Conservation (phyloP, 2,888 invertebrate genomes). For the Drosophila bunnanda region DNA sequence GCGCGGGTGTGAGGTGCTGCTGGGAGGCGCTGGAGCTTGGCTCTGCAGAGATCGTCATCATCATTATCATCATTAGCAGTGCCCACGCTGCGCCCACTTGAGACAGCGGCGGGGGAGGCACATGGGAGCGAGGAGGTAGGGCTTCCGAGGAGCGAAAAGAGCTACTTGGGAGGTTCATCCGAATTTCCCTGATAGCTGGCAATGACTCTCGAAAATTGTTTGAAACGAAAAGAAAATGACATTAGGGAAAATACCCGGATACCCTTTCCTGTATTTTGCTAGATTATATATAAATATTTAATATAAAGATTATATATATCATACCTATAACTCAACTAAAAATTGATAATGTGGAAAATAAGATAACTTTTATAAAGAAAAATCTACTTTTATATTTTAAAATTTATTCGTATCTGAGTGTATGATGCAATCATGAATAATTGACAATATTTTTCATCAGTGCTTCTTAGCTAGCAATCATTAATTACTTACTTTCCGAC, state of each 20-base stretch:
- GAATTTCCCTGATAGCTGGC: constrained; percentile 52
- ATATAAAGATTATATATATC: neutral
- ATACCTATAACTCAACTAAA: too few relatives aligned
- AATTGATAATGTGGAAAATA: too few relatives aligned
- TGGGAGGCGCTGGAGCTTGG: constrained; percentile 61
- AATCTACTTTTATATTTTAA: too few relatives aligned
- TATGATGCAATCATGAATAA: too few relatives aligned
- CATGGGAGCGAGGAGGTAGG: neutral
- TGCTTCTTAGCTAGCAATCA: too few relatives aligned
- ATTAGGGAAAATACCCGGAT: constrained; percentile 4
- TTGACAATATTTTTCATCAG: too few relatives aligned
- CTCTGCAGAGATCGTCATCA: constrained; percentile 70
- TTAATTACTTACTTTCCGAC: neutral
- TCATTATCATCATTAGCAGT: constrained; percentile 68
- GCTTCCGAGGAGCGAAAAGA: constrained; percentile 11
- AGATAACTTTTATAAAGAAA: too few relatives aligned
- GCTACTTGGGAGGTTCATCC: constrained; percentile 42
- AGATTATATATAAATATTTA: neutral
- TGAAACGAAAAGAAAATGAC: constrained; percentile 43
- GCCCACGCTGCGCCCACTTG: constrained; percentile 61
- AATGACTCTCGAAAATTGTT: constrained; percentile 73
- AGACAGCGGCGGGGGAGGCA: constrained; percentile 11
- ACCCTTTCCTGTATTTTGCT: constrained; percentile 28
- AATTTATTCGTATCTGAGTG: too few relatives aligned
- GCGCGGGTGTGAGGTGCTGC: constrained; percentile 14